Conservation (phyloP, 2,113 vertebrate species). For the Ceratotherium simum region DNA sequence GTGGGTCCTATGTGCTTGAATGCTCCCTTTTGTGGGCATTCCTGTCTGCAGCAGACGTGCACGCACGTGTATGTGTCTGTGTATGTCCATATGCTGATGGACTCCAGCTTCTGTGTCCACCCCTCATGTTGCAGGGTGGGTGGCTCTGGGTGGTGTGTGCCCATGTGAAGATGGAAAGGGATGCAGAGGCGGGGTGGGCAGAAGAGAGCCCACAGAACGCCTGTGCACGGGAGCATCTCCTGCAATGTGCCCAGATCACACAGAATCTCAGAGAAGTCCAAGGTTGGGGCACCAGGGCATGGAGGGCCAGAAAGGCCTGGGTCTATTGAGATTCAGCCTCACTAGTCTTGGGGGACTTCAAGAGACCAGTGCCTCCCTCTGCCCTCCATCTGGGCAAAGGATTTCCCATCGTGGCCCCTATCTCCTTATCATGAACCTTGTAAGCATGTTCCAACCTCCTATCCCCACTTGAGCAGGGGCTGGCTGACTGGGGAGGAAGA, state of each 20-base stretch:
- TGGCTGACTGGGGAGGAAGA: neutral
- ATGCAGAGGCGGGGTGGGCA: neutral
- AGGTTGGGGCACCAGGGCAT: neutral
- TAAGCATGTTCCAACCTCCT: rapidly evolving
- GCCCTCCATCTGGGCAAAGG: neutral
- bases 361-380: neutral
- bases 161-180: neutral
- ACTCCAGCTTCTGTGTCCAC: neutral
- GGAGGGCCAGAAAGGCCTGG: neutral
- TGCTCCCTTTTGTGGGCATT: neutral
- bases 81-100: rapidly evolving
- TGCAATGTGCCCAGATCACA: neutral
- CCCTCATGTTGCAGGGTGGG: neutral
- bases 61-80: neutral
- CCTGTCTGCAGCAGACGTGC: neutral
- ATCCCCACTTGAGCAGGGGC: neutral
- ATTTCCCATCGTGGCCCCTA: neutral
- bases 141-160: neutral
- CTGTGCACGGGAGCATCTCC: neutral
- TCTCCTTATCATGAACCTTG: rapidly evolving
- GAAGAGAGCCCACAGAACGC: neutral
- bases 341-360: neutral
- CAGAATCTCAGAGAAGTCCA: neutral
- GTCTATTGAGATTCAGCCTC: neutral
- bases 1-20: neutral